phyloP scores from a whole-genome alignment of 2,797 vertebrate species.

The Triplophysa bombifrons region DNA sequence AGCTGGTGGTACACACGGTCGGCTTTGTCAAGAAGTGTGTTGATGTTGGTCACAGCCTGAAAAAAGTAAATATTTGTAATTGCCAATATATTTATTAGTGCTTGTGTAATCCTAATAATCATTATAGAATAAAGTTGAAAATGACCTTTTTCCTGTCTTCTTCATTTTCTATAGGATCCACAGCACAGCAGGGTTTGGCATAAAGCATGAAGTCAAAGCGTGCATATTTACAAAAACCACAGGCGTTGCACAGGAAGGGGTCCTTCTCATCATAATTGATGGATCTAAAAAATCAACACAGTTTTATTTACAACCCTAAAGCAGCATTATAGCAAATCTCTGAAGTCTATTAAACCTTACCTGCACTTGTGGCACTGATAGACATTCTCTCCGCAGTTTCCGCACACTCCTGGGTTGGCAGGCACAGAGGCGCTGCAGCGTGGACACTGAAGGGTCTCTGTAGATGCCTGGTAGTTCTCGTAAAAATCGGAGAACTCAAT shows the following conservation, averaged over 20 bases:
- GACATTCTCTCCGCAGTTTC: constrained; percentile 97
- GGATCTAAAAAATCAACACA: constrained; percentile 76
- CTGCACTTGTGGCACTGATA: constrained; percentile 99
- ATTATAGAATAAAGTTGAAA: background rate
- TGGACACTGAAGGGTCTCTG: constrained; percentile 96
- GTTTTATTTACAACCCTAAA: background rate
- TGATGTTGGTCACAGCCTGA: constrained; percentile 98
- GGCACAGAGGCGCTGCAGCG: constrained; percentile 97
- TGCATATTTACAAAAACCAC: constrained; percentile 98
- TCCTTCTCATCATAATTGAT: constrained; percentile 99
- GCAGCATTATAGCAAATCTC: background rate
- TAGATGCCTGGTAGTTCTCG: constrained; percentile 98
- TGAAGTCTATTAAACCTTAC: constrained; percentile 62
- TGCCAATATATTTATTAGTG: background rate
- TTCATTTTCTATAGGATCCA: constrained; percentile 98
- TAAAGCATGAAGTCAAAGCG: constrained; percentile 99
- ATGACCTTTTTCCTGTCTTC: constrained; percentile 95
- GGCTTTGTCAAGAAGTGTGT: constrained; percentile 96
- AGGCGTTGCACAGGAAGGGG: constrained; percentile 97
- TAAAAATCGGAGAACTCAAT: constrained; percentile 98
- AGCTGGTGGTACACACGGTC: constrained; percentile 98
- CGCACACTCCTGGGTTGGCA: constrained; percentile 96
- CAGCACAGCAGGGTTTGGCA: constrained; percentile 96
- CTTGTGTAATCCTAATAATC: background rate
- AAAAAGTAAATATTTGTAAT: background rate